Conservation (phyloP, 2,797 vertebrate species). For the Channallabes apus region DNA sequence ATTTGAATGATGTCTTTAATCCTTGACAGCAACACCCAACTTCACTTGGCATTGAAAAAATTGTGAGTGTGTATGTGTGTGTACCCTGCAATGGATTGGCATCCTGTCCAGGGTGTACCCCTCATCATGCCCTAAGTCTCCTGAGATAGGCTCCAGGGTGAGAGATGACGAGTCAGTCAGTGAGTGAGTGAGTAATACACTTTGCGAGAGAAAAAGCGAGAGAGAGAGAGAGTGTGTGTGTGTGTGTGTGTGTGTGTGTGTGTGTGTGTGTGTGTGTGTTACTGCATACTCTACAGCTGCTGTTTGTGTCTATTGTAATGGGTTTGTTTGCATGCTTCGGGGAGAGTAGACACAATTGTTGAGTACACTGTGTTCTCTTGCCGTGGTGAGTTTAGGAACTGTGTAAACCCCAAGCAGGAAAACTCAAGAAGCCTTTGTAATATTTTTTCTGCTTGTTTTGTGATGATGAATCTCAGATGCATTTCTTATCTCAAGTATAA, state of each 20-base stretch:
- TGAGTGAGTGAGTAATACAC: too few species aligned
- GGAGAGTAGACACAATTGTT: constrained; percentile 3
- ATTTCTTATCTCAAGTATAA: not conserved
- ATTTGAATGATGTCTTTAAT: not conserved
- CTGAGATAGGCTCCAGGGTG: too few species aligned
- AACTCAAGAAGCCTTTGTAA: not conserved
- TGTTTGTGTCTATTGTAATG: not conserved
- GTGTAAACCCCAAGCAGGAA: not conserved
- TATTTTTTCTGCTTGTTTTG: not conserved
- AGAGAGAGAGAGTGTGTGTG: not conserved
- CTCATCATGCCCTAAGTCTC: too few species aligned
- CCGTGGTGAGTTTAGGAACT: not conserved
- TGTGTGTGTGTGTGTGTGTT: not conserved
- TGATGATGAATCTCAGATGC: not conserved
- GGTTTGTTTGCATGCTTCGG: not conserved
- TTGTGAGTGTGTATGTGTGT: too few species aligned
- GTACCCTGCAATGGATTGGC: too few species aligned
- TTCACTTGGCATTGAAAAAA: too few species aligned
- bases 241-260: not conserved
- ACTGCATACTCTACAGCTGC: not conserved
- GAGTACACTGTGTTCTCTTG: not conserved
- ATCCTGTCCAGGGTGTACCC: too few species aligned
- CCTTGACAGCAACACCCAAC: not conserved
- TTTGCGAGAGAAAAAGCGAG: too few species aligned
- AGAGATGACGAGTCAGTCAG: too few species aligned